Base-by-base conservation (phyloP, 2,888 invertebrate genomes). In the Xylocampa areola region DNA sequence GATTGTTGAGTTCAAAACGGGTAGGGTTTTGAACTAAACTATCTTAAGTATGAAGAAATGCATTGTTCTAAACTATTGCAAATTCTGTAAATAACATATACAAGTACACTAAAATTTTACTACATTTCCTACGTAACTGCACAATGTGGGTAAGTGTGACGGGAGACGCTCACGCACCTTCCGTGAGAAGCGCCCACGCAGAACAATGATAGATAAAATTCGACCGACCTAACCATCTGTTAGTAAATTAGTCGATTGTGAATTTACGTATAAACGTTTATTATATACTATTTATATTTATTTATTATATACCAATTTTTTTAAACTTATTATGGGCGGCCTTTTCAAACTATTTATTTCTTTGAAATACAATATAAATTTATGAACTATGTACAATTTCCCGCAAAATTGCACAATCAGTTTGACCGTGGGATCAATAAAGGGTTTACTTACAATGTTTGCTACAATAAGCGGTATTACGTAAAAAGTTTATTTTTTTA, bases 71-170 rank as follows among this genome's bases (percentile, higher is more conserved):
- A 36, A 39, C 11, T 33, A 49, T 53, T 54, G 57, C 62, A 61
- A 66, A 73, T 67, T 52, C 54, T 64, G 48, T 43, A 58, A 67
- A 75, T 68, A 73, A 68, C 70, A 73, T 50, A 71, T 68, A 48
- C 29, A 69, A 69, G 71, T 73, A 65, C 58, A 69, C 61, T 62
- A 32, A 62, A 66, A 72, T 58, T 77, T 71, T 69, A 76, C 73
- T 67, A 72, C 65, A 66, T 66, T 68, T 73, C 61, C 59, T 73
- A 80, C 77, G 70, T 74, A 74, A 74, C 73, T 57, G 37, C 68
- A 65, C 76, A 68, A 87, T 83, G 79, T 90, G 77, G 90, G 90
- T 86, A 87, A 91, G 77, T 89, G 77, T 88, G 88, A 73, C 89
- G 78, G 23, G 70, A 73, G 76, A 64, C 33, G 62, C 60, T 27